Conservation (phyloP, 2,888 invertebrate genomes). For the Cantharis lateralis region DNA sequence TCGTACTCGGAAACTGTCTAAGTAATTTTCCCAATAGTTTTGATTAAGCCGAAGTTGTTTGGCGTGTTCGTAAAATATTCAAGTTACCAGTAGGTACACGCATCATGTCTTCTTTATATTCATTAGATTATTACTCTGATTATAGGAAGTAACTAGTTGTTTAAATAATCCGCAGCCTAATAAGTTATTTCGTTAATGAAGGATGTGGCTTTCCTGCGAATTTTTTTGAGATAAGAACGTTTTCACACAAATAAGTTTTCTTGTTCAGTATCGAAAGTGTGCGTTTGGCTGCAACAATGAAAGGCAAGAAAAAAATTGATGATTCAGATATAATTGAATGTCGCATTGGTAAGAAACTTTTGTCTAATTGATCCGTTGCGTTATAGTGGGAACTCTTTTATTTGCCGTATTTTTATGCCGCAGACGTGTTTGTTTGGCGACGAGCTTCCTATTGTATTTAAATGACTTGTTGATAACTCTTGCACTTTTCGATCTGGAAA, state of each 20-base stretch:
- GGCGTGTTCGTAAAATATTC: neutral
- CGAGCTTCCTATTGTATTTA: conserved; percentile 28
- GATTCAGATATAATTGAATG: neutral
- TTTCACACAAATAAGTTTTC: neutral
- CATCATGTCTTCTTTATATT: neutral
- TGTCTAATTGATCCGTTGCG: neutral
- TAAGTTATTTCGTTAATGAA: conserved; percentile 17
- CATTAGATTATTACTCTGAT: conserved; percentile 13
- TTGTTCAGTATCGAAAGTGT: conserved; percentile 7
- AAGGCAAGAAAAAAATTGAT: conserved; percentile 7
- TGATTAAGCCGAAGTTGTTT: neutral
- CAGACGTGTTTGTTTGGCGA: neutral
- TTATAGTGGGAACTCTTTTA: neutral
- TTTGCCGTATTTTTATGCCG: neutral
- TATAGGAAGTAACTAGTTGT: conserved; percentile 38
- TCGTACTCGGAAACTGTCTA: neutral
- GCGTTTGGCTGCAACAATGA: neutral
- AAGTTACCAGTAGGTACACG: neutral
- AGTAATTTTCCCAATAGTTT: neutral
- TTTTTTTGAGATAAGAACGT: conserved; percentile 10
- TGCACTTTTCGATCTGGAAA: conserved; percentile 19
- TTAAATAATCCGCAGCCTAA: conserved; percentile 38
- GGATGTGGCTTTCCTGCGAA: conserved; percentile 43
- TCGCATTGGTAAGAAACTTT: neutral
- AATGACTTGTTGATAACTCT: conserved; percentile 32